Evolutionary conservation across 2,888 invertebrate genomes (phyloP).

Genomic region (Limnephilus auricula): DNA sequence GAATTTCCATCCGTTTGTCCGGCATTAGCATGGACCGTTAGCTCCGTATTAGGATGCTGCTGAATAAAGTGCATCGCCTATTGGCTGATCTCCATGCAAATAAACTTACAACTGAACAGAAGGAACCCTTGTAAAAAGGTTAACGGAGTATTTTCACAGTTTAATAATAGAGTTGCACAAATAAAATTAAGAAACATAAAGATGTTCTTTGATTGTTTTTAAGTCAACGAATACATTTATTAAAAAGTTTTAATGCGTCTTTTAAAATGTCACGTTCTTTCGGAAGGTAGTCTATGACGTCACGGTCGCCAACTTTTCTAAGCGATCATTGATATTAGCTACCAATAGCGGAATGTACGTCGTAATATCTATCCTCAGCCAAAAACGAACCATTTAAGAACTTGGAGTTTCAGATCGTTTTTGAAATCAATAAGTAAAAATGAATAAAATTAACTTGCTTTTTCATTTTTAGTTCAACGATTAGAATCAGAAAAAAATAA

Average conservation of each 20-base stretch:
- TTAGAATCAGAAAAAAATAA: neutral
- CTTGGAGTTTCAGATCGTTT: neutral
- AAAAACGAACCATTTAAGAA: neutral
- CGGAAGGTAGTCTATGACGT: neutral
- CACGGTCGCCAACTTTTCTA: neutral
- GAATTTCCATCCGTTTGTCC: conserved; percentile 60
- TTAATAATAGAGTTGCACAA: too few relatives aligned
- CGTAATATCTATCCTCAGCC: too few relatives aligned
- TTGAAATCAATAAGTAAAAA: neutral
- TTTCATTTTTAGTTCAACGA: neutral
- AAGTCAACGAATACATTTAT: neutral
- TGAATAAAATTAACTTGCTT: too few relatives aligned
- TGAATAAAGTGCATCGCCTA: conserved; percentile 38
- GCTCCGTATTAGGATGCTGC: conserved; percentile 39
- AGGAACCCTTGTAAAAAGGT: neutral
- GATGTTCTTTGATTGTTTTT: neutral
- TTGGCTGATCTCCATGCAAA: neutral
- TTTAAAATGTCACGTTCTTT: neutral
- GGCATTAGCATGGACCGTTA: conserved; percentile 47
- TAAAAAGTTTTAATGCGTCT: neutral
- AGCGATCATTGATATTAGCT: too few relatives aligned
- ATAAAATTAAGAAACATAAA: too few relatives aligned
- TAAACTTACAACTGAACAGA: neutral
- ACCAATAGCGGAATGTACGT: too few relatives aligned
- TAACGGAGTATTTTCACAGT: neutral